Percentiles rank a stretch among this genome's conserved stretches.
These are phyloP conservation scores for Teleiodes luculella DNA, from an alignment of 2,888 invertebrate genomes.

Conservation along the genomic window DNA sequence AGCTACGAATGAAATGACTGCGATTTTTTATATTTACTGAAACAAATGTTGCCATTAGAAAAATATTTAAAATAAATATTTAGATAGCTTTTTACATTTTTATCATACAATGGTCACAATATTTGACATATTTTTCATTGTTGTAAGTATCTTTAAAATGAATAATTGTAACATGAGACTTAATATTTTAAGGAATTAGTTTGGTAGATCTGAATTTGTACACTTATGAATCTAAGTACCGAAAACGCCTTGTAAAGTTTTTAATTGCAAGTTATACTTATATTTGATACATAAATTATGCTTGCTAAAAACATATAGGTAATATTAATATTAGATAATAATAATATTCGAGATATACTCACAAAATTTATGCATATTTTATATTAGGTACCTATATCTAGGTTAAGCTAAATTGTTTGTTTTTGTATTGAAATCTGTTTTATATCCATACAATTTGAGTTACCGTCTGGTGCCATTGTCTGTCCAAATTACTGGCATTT, in stretches of 20 bases:
- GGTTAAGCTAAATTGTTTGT: neutral
- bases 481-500: constrained; percentile 28
- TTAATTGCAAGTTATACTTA: neutral
- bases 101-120: constrained; percentile 10
- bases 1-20: neutral
- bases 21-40: constrained; percentile 1
- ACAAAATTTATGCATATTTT: too few relatives aligned
- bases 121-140: constrained; percentile 6
- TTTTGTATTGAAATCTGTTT: neutral
- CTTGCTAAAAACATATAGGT: too few relatives aligned
- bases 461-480: constrained; percentile 45
- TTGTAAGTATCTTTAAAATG: neutral
- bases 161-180: constrained; percentile 25
- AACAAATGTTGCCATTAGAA: constrained; percentile 30
- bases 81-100: neutral
- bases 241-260: neutral
- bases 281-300: too few relatives aligned
- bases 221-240: constrained; percentile 27
- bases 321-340: too few relatives aligned
- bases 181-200: constrained; percentile 22
- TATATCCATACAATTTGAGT: constrained; percentile 20
- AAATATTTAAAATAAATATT: neutral
- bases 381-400: neutral
- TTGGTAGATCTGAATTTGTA: constrained; percentile 39
- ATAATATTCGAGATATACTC: too few relatives aligned